These are phyloP conservation scores for Anhinga anhinga DNA, from an alignment of 2,113 vertebrate species.

Conservation along the genomic window DNA sequence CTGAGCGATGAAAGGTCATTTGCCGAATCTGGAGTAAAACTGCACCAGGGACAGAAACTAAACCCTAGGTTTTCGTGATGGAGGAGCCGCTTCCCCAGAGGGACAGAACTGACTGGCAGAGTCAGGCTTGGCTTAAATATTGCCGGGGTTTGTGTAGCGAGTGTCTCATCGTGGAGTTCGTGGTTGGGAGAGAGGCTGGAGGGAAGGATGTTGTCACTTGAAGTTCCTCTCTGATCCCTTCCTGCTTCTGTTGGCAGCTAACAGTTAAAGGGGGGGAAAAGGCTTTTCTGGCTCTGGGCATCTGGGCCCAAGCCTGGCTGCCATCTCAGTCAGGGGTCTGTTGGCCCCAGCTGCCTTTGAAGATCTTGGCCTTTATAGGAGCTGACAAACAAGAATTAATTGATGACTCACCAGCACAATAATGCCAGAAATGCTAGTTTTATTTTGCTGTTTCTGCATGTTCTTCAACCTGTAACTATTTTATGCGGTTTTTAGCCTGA, in stretches of 20 bases:
- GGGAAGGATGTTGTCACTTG: background rate
- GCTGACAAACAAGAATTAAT: conserved; percentile 12
- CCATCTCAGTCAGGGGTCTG: background rate
- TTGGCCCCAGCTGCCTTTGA: background rate
- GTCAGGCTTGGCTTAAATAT: background rate
- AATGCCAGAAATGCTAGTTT: background rate
- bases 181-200: background rate
- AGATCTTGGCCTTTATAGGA: background rate
- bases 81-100: fast-evolving
- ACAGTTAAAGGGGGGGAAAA: background rate
- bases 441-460: background rate
- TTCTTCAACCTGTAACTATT: background rate
- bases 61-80: background rate
- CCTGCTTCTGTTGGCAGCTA: background rate
- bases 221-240: background rate
- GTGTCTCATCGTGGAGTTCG: fast-evolving
- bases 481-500: background rate
- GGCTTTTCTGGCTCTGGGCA: background rate
- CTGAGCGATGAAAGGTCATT: background rate
- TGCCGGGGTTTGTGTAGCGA: background rate
- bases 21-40: background rate
- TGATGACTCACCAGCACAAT: background rate
- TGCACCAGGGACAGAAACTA: background rate
- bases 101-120: background rate
- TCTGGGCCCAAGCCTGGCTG: background rate